Evolutionary conservation across 2,797 vertebrate species (phyloP).

Genomic region (Halcyon chelicuti): DNA sequence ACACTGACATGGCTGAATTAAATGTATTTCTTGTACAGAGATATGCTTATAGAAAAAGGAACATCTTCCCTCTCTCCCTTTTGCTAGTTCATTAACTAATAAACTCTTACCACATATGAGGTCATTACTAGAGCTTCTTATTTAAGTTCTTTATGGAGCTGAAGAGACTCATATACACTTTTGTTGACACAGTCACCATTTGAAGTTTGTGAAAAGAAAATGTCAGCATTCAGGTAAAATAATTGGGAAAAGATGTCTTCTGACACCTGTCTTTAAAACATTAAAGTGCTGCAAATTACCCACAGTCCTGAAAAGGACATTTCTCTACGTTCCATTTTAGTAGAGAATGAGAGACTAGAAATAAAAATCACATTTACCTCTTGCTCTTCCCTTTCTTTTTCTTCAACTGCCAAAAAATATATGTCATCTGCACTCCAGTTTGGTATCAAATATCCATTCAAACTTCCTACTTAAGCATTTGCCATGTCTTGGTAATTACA

Average conservation of each 20-base stretch:
- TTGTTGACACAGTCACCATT: not conserved
- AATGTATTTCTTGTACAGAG: not conserved
- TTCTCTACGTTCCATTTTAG: not conserved
- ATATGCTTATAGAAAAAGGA: not conserved
- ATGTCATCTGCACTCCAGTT: not conserved
- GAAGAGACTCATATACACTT: not conserved
- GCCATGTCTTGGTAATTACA: not conserved
- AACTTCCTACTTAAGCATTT: not conserved
- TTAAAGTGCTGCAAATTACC: not conserved
- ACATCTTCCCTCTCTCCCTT: not conserved
- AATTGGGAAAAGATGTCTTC: slow-evolving; percentile 27
- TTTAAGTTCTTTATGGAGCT: not conserved
- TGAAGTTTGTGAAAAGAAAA: slow-evolving; percentile 33
- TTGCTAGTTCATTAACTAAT: slow-evolving; percentile 3
- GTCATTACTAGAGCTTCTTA: not conserved
- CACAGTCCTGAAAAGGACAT: not conserved
- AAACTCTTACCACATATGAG: not conserved
- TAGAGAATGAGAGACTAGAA: not conserved
- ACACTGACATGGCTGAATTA: not conserved
- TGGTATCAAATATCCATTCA: not conserved
- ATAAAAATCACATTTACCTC: not conserved
- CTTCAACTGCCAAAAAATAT: not conserved
- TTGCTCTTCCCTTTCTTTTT: not conserved
- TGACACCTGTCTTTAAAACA: slow-evolving; percentile 17
- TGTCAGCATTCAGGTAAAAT: slow-evolving; percentile 15